Conservation (phyloP, 2,888 invertebrate species). For the Ormia ochracea region DNA sequence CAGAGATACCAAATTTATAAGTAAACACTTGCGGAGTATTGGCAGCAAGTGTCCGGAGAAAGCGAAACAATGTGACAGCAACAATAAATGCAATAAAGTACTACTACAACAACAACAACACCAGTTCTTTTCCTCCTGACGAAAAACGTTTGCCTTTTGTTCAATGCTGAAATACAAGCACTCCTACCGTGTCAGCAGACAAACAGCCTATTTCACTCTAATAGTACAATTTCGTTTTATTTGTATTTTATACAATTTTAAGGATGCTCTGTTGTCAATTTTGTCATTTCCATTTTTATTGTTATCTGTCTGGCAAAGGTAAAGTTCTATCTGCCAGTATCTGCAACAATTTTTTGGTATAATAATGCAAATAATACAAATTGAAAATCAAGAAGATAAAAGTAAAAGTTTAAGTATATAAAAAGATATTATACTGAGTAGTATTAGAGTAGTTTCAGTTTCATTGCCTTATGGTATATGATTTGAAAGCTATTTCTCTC, state of each 20-base stretch:
- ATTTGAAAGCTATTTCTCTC: conserved; percentile 45
- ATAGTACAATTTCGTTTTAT: conserved; percentile 35
- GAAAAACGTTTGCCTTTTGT: conserved; percentile 5
- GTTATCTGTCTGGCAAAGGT: background rate
- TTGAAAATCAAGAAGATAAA: background rate
- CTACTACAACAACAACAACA: conserved; percentile 18
- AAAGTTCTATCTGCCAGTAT: background rate
- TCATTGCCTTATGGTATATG: conserved; percentile 52
- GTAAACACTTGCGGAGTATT: conserved; percentile 52
- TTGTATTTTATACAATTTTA: conserved; percentile 55
- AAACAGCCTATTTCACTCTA: conserved; percentile 20
- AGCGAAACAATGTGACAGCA: conserved; percentile 15
- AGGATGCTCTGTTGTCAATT: conserved; percentile 40
- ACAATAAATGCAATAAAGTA: conserved; percentile 1
- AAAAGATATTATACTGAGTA: conserved; percentile 45
- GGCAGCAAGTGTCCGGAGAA: conserved; percentile 46
- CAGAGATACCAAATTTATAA: conserved; percentile 60
- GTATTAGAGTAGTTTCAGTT: conserved; percentile 19
- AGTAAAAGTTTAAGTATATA: background rate
- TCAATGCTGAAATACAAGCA: background rate
- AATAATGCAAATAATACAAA: conserved; percentile 21
- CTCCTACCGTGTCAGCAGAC: background rate
- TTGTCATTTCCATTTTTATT: conserved; percentile 34
- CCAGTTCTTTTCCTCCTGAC: conserved; percentile 17
- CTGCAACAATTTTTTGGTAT: background rate